Evolutionary conservation across 1,140 invertebrate species (phyloP).

Genomic region (Pogonomyrmex californicus): DNA sequence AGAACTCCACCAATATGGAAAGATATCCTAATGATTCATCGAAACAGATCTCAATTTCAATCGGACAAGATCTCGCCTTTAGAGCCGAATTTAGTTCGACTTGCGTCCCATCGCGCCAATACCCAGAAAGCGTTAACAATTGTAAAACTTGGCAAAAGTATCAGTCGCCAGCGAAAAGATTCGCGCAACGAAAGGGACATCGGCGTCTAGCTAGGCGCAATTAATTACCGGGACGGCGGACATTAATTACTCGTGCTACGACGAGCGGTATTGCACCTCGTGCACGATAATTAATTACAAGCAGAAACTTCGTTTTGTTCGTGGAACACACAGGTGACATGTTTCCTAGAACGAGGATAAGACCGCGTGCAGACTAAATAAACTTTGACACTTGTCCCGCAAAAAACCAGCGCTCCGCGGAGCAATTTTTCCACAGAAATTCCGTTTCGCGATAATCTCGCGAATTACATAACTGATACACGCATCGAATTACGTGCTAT

Average conservation of each 20-base stretch:
- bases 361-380: constrained; percentile 10
- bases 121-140: not conserved
- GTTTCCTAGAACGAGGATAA: constrained; percentile 1
- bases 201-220: constrained; percentile 46
- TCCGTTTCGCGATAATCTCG: constrained; percentile 13
- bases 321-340: not conserved
- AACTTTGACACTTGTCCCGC: constrained; percentile 53
- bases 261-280: constrained; percentile 48
- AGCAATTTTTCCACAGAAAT: constrained; percentile 24
- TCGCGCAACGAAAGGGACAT: constrained; percentile 40
- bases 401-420: not conserved
- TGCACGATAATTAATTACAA: constrained; percentile 70
- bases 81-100: not conserved
- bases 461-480: constrained; percentile 18
- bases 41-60: not conserved
- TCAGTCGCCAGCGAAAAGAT: constrained; percentile 54
- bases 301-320: constrained; percentile 39
- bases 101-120: not conserved
- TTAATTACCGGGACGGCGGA: constrained; percentile 72
- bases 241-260: constrained; percentile 74
- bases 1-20: not conserved
- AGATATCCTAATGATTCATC: not conserved
- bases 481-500: not conserved
- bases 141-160: constrained; percentile 32
- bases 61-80: not conserved